A percentile compares a stretch with the other conserved stretches of the same genome.
Evolutionary conservation across 1,140 invertebrate species (phyloP).

Genomic region (Ganaspis sp.): DNA sequence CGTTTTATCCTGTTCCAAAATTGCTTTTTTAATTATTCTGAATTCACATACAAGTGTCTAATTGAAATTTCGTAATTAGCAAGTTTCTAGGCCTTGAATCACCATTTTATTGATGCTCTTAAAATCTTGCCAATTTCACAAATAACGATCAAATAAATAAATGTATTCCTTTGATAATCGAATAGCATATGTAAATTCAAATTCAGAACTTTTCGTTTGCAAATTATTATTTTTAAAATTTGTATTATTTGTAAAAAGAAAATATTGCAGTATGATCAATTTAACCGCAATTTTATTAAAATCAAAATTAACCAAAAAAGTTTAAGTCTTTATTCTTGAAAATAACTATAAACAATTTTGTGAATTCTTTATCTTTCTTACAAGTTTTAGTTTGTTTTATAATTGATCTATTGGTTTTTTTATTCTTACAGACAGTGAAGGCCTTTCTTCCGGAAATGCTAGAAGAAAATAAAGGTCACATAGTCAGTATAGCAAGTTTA

Average conservation of each 20-base stretch:
- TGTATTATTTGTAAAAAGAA: too few relatives aligned
- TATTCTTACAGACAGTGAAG: slow-evolving; percentile 82
- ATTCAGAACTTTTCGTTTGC: too few relatives aligned
- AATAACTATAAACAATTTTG: too few relatives aligned
- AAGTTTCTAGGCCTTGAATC: slow-evolving; percentile 38
- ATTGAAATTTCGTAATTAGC: slow-evolving; percentile 2
- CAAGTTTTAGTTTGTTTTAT: not conserved
- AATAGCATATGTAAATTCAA: too few relatives aligned
- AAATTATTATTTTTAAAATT: too few relatives aligned
- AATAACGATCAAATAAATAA: too few relatives aligned
- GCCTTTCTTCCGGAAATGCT: slow-evolving; percentile 96
- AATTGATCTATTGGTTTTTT: slow-evolving; percentile 7
- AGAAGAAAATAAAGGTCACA: slow-evolving; percentile 90
- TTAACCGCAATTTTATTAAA: too few relatives aligned
- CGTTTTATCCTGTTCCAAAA: not conserved
- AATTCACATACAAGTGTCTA: not conserved
- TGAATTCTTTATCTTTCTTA: too few relatives aligned
- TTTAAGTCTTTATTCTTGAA: too few relatives aligned
- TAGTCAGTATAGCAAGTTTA: slow-evolving; percentile 96
- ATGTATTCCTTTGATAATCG: too few relatives aligned
- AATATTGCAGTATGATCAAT: too few relatives aligned
- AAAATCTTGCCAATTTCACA: slow-evolving; percentile 21
- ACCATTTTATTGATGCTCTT: slow-evolving; percentile 30
- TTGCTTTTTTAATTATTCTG: not conserved
- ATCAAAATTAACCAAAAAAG: too few relatives aligned